Percentiles rank a stretch among this genome's conserved stretches.
phyloP scores from a whole-genome alignment of 2,113 vertebrate species.

The Pygoscelis adeliae region DNA sequence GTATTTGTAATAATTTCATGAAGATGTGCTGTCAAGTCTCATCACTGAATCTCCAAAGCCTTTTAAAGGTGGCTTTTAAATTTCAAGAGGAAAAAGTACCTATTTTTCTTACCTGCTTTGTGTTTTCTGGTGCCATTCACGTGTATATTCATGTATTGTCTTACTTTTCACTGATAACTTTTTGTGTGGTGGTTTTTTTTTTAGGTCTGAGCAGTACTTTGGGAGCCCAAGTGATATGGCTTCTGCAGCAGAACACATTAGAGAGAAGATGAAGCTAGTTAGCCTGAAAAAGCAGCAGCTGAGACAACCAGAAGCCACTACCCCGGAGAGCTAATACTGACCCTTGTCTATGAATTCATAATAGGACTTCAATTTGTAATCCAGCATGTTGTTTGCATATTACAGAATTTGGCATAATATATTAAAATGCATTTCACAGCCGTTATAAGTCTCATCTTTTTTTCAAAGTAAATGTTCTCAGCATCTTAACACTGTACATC shows the following conservation, averaged over 20 bases:
- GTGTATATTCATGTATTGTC: neutral
- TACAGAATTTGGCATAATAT: slow-evolving; percentile 61
- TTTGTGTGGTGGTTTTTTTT: neutral
- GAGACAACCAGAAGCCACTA: slow-evolving; percentile 74
- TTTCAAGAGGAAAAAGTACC: neutral
- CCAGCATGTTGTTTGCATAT: slow-evolving; percentile 69
- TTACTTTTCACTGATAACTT: neutral
- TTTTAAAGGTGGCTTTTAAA: neutral
- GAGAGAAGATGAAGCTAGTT: slow-evolving; percentile 93
- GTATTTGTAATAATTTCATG: neutral
- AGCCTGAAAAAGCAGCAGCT: slow-evolving; percentile 89
- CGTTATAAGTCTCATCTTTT: slow-evolving; percentile 58
- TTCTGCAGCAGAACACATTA: slow-evolving; percentile 88
- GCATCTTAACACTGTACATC: slow-evolving; percentile 73
- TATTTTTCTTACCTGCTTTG: neutral
- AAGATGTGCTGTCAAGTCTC: neutral
- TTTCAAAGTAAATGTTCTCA: slow-evolving; percentile 65
- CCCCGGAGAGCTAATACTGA: slow-evolving; percentile 80
- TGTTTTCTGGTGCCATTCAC: neutral
- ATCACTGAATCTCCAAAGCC: neutral
- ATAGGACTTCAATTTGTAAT: slow-evolving; percentile 67
- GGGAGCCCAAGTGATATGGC: slow-evolving; percentile 93
- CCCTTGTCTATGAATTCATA: slow-evolving; percentile 40
- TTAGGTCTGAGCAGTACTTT: slow-evolving; percentile 94
- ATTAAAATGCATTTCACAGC: slow-evolving; percentile 74